Conservation (phyloP, 2,797 vertebrate genomes). For the Pangasius krempfi region DNA sequence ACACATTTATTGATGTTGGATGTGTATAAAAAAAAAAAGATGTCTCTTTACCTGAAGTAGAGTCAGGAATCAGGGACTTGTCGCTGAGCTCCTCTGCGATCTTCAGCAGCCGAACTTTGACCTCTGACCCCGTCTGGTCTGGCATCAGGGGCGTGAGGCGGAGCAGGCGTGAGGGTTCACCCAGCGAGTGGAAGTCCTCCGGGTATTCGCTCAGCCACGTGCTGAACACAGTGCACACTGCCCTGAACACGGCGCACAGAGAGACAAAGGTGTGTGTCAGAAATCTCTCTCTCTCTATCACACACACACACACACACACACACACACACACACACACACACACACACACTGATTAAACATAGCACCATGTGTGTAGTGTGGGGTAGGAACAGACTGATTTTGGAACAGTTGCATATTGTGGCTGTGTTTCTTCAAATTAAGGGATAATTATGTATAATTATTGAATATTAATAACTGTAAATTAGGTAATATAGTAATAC, state of each 20-base stretch:
- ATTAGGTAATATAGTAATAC: too few relatives aligned
- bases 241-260: conserved; percentile 67
- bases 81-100: conserved; percentile 77
- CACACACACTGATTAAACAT: neutral
- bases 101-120: conserved; percentile 68
- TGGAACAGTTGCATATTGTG: too few relatives aligned
- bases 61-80: conserved; percentile 68
- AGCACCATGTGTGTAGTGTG: too few relatives aligned
- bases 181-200: conserved; percentile 80
- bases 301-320: neutral
- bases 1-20: neutral
- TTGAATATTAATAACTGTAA: too few relatives aligned
- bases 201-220: conserved; percentile 86
- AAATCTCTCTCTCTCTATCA: neutral
- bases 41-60: conserved; percentile 51
- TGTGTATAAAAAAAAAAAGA: neutral
- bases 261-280: neutral
- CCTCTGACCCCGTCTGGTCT: conserved; percentile 70
- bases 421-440: too few relatives aligned
- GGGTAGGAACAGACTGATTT: too few relatives aligned
- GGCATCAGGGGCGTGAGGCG: conserved; percentile 78
- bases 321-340: neutral
- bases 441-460: too few relatives aligned
- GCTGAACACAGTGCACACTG: conserved; percentile 81
- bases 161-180: conserved; percentile 76